Conservation (phyloP, 1,140 invertebrate genomes). For the Procambarus clarkii region DNA sequence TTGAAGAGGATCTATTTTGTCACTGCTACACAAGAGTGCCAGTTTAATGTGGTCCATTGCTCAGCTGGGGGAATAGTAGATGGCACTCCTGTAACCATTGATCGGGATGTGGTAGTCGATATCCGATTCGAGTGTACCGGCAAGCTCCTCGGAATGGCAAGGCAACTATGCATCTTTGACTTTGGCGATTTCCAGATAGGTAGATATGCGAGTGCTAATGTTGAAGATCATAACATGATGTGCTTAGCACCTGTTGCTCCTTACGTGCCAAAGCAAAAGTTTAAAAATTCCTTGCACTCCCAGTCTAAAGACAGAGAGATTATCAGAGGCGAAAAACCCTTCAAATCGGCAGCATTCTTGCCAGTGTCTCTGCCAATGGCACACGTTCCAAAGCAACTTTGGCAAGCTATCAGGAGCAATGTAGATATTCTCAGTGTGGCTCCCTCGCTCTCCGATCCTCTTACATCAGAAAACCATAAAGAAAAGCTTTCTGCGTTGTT, state of each 20-base stretch:
- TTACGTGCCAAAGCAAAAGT: constrained; percentile 65
- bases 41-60: constrained; percentile 15
- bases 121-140: constrained; percentile 72
- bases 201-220: constrained; percentile 78
- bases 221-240: constrained; percentile 73
- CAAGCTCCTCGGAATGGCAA: constrained; percentile 79
- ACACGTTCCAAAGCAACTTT: constrained; percentile 73
- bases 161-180: constrained; percentile 79
- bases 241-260: constrained; percentile 62
- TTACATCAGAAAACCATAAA: constrained; percentile 66
- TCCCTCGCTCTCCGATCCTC: constrained; percentile 72
- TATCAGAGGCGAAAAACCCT: constrained; percentile 76
- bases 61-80: constrained; percentile 16
- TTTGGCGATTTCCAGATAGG: constrained; percentile 80
- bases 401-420: constrained; percentile 73
- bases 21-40: constrained; percentile 19
- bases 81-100: constrained; percentile 16
- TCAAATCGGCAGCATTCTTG: constrained; percentile 79
- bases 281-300: constrained; percentile 65
- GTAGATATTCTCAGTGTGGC: constrained; percentile 72
- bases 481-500: constrained; percentile 83
- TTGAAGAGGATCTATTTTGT: constrained; percentile 34
- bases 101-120: neutral
- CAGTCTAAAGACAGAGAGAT: constrained; percentile 77
- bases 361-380: constrained; percentile 73